Evolutionary conservation across 2,113 vertebrate species (phyloP).

Genomic region (Siniperca chuatsi): DNA sequence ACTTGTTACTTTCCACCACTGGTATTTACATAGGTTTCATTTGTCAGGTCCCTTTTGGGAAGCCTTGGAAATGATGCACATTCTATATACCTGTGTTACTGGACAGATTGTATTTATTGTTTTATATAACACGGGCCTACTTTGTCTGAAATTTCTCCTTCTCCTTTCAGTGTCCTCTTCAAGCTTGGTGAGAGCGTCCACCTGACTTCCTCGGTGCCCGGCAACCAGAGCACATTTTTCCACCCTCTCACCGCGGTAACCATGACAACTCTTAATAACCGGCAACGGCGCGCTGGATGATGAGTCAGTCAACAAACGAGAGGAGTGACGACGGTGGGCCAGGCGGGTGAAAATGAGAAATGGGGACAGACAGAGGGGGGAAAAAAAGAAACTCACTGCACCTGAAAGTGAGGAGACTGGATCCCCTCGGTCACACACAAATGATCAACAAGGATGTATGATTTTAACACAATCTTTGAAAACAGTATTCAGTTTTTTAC

Average conservation of each 20-base stretch:
- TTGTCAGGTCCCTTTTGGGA: constrained; percentile 25
- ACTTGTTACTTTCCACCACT: background rate
- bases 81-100: constrained; percentile 21
- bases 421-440: constrained; percentile 51
- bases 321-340: constrained; percentile 44
- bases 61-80: background rate
- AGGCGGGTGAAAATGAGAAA: constrained; percentile 52
- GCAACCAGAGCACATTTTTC: constrained; percentile 88
- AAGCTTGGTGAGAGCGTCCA: constrained; percentile 95
- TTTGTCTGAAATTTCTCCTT: constrained; percentile 49
- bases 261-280: constrained; percentile 82
- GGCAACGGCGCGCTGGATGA: constrained; percentile 71
- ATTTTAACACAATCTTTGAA: constrained; percentile 66
- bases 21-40: constrained; percentile 18
- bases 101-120: constrained; percentile 56
- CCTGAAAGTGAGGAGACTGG: constrained; percentile 56
- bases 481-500: constrained; percentile 78
- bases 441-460: constrained; percentile 76
- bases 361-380: constrained; percentile 28
- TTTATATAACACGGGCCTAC: constrained; percentile 49
- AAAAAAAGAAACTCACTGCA: constrained; percentile 27
- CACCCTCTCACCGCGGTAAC: constrained; percentile 80
- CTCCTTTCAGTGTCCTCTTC: constrained; percentile 93
- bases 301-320: constrained; percentile 79
- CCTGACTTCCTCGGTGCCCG: constrained; percentile 84